Conservation (phyloP, 2,797 vertebrate genomes). For the Mergus octosetaceus region DNA sequence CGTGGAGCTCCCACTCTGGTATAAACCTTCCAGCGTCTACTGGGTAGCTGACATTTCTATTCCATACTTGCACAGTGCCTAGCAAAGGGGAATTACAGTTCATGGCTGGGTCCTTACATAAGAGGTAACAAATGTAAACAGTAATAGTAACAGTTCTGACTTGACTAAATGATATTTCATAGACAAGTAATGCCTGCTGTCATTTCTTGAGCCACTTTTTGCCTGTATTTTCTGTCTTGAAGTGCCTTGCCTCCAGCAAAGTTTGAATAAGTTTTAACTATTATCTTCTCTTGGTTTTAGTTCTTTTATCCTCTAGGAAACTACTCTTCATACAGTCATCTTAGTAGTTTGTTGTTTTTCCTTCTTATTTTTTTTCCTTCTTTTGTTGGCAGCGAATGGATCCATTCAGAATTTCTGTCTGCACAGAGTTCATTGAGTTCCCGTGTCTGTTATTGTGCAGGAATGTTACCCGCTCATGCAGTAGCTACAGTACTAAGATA, state of each 20-base stretch:
- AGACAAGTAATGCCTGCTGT: not conserved
- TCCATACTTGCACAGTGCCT: not conserved
- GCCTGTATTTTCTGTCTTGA: not conserved
- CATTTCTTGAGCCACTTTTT: not conserved
- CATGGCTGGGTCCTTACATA: not conserved
- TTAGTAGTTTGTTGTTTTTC: not conserved
- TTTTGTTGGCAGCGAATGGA: slow-evolving; percentile 80
- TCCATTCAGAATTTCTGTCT: slow-evolving; percentile 79
- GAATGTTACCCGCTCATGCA: slow-evolving; percentile 80
- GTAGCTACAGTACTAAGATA: slow-evolving; percentile 81
- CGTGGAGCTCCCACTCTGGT: not conserved
- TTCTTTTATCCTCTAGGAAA: not conserved
- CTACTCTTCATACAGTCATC: not conserved
- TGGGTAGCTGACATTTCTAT: not conserved
- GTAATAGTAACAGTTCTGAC: not conserved
- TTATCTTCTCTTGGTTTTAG: not conserved
- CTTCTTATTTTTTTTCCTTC: rapidly evolving
- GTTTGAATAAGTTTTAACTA: not conserved
- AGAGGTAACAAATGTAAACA: not conserved
- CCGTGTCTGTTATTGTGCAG: slow-evolving; percentile 29
- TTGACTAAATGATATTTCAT: not conserved
- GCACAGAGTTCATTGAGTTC: slow-evolving; percentile 46
- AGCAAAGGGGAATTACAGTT: not conserved
- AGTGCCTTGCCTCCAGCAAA: not conserved
- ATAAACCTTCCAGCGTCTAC: not conserved